Percentiles rank a stretch among this genome's conserved stretches.
These are phyloP conservation scores for Apteryx owenii DNA, from an alignment of 2,113 vertebrate genomes.

Conservation along the genomic window DNA sequence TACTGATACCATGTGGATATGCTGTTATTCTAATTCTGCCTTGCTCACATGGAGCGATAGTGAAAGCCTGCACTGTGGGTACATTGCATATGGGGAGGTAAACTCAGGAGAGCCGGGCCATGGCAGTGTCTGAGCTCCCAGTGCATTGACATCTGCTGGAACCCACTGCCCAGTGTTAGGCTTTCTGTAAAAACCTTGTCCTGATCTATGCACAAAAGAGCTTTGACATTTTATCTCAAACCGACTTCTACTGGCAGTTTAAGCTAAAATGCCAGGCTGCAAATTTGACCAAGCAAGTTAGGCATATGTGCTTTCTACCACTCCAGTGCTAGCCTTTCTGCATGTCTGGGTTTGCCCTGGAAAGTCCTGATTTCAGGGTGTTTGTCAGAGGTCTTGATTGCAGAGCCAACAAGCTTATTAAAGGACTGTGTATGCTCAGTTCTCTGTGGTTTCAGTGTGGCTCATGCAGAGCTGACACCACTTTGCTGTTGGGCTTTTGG, in stretches of 20 bases:
- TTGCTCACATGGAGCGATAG: accelerated
- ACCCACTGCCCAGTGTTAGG: not conserved
- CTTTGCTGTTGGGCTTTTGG: not conserved
- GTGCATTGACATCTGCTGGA: not conserved
- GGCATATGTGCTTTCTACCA: not conserved
- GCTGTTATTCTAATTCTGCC: accelerated
- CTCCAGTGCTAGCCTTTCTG: not conserved
- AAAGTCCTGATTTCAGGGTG: not conserved
- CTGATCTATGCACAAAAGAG: not conserved
- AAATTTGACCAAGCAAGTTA: not conserved
- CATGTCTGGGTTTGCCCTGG: not conserved
- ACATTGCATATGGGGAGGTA: not conserved
- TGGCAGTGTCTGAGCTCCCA: not conserved
- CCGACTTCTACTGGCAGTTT: not conserved
- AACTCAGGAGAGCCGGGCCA: not conserved
- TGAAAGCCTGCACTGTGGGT: accelerated
- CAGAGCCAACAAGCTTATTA: not conserved
- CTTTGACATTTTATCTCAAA: not conserved
- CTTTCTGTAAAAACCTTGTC: not conserved
- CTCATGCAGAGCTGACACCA: accelerated
- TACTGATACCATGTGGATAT: not conserved
- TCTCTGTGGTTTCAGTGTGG: not conserved
- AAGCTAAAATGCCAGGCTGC: not conserved
- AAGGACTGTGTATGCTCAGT: not conserved
- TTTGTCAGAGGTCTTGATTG: not conserved